These are phyloP conservation scores for Illadopsis cleaveri DNA, from an alignment of 2,113 vertebrate species.

Conservation along the genomic window DNA sequence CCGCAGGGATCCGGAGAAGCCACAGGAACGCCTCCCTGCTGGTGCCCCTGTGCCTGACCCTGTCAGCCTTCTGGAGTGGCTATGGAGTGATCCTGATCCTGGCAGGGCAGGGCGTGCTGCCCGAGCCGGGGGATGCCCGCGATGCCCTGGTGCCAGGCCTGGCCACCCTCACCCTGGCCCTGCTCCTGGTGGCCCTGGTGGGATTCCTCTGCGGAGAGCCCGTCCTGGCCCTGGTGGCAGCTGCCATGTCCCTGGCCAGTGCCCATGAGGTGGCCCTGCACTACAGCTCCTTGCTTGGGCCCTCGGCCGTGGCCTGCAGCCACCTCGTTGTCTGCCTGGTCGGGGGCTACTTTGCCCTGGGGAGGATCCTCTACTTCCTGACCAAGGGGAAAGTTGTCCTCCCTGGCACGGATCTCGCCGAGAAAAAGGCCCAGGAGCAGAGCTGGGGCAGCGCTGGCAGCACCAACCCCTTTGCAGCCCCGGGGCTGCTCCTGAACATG, in stretches of 20 bases:
- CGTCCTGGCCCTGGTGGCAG: slow-evolving; percentile 70
- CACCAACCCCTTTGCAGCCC: slow-evolving; percentile 9
- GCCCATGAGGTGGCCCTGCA: slow-evolving; percentile 81
- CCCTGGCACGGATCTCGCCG: slow-evolving; percentile 65
- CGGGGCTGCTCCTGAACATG: slow-evolving; percentile 81
- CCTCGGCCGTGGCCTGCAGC: slow-evolving; percentile 78
- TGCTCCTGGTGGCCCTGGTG: slow-evolving; percentile 74
- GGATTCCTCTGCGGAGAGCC: slow-evolving; percentile 70
- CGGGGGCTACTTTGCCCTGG: slow-evolving; percentile 79
- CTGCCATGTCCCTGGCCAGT: slow-evolving; percentile 75
- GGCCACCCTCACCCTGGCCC: slow-evolving; percentile 74
- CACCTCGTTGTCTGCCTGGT: slow-evolving; percentile 79
- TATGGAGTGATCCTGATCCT: slow-evolving; percentile 81
- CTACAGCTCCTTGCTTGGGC: slow-evolving; percentile 66
- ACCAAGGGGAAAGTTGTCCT: slow-evolving; percentile 62
- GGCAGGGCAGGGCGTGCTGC: slow-evolving; percentile 69
- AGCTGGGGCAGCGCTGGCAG: not conserved
- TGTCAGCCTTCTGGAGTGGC: slow-evolving; percentile 82
- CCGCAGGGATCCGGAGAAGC: slow-evolving; percentile 75
- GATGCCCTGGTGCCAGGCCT: slow-evolving; percentile 81
- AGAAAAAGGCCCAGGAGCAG: not conserved
- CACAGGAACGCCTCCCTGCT: slow-evolving; percentile 69
- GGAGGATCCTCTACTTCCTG: slow-evolving; percentile 71
- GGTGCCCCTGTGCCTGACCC: slow-evolving; percentile 77
- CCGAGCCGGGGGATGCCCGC: not conserved